A percentile compares a stretch with the other conserved stretches of the same genome.
Evolutionary conservation across 2,113 vertebrate genomes (phyloP).

Genomic region (Ailuropoda melanoleuca): DNA sequence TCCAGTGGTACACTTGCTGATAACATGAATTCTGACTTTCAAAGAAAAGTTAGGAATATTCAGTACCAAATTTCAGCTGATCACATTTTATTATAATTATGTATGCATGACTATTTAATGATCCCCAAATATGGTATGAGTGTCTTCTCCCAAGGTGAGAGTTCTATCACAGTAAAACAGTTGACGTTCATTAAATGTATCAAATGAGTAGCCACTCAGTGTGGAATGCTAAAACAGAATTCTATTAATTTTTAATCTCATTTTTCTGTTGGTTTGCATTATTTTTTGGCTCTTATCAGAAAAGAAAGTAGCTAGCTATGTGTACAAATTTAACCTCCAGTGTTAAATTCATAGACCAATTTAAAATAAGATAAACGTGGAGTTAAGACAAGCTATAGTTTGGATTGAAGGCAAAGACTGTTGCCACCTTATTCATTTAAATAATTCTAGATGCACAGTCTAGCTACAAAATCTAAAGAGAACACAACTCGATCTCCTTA

Average conservation of each 20-base stretch:
- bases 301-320: not conserved
- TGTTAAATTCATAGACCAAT: not conserved
- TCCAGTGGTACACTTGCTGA: not conserved
- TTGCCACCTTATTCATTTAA: not conserved
- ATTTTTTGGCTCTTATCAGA: not conserved
- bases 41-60: not conserved
- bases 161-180: not conserved
- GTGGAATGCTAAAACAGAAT: not conserved
- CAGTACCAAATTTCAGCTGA: not conserved
- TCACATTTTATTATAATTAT: not conserved
- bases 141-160: not conserved
- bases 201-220: not conserved
- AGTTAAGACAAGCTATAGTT: not conserved
- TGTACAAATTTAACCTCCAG: not conserved
- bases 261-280: not conserved
- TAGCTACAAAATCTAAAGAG: not conserved
- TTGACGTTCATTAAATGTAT: not conserved
- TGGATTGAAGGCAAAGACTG: not conserved
- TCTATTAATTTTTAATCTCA: not conserved
- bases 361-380: not conserved
- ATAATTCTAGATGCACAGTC: not conserved
- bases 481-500: not conserved
- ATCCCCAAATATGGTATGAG: not conserved
- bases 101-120: not conserved
- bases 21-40: not conserved